Evolutionary conservation across 2,113 vertebrate species (phyloP).

Genomic region (Columbina picui): DNA sequence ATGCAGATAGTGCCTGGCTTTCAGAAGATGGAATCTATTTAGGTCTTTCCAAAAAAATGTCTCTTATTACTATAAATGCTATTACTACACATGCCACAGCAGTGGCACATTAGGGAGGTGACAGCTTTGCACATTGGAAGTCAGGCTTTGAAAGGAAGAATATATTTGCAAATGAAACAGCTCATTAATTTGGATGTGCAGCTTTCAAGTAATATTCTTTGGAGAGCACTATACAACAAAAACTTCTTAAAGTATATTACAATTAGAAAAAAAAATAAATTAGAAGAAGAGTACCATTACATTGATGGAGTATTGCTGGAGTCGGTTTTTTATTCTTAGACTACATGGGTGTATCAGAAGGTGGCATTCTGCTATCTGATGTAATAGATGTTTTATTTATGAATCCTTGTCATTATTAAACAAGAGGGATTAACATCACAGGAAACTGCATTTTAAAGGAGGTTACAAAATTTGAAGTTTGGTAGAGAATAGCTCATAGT

Average conservation of each 20-base stretch:
- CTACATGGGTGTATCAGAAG: background rate
- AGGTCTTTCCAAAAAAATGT: background rate
- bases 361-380: constrained; percentile 13
- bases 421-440: background rate
- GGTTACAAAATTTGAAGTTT: background rate
- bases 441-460: constrained; percentile 50
- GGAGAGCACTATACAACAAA: background rate
- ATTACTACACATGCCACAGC: background rate
- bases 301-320: background rate
- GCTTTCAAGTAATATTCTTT: background rate
- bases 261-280: background rate
- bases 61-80: background rate
- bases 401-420: constrained; percentile 62
- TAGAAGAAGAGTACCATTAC: background rate
- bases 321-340: constrained; percentile 2
- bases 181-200: constrained; percentile 14
- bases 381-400: constrained; percentile 70
- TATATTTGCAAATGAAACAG: constrained; percentile 41
- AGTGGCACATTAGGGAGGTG: background rate
- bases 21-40: constrained; percentile 5
- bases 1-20: background rate
- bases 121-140: constrained; percentile 16
- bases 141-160: background rate
- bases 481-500: background rate
- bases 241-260: background rate